phyloP scores from a whole-genome alignment of 2,888 invertebrate species.

The Strigamia crassipes region DNA sequence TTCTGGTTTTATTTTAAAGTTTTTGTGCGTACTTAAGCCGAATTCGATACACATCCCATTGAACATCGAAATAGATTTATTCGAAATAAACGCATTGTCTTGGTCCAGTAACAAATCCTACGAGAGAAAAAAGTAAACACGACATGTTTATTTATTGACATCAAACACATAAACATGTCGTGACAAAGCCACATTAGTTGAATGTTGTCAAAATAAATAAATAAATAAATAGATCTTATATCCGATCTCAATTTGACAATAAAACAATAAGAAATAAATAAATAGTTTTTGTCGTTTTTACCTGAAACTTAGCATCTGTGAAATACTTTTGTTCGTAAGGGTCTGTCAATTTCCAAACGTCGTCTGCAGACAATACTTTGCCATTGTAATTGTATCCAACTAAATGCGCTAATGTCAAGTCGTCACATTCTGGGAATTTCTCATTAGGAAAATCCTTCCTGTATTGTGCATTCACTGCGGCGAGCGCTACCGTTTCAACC shows the following conservation, averaged over 20 bases:
- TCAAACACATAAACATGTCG: background rate
- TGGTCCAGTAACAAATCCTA: background rate
- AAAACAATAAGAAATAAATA: no score
- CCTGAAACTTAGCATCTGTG: background rate
- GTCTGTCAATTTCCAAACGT: slow-evolving; percentile 29
- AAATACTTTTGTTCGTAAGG: background rate
- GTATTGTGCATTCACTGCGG: background rate
- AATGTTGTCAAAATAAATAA: no score
- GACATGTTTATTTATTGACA: background rate
- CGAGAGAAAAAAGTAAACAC: background rate
- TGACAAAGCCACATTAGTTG: background rate
- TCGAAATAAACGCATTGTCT: background rate
- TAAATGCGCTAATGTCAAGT: slow-evolving; percentile 2
- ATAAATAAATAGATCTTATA: no score
- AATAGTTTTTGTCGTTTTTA: no score
- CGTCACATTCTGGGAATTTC: background rate
- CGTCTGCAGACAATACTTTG: background rate
- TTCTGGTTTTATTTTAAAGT: background rate
- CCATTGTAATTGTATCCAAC: background rate
- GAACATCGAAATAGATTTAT: background rate
- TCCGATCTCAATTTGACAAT: no score
- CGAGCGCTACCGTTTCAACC: background rate
- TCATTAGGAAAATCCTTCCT: background rate
- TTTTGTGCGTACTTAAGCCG: background rate
- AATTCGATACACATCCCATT: slow-evolving; percentile 13